Evolutionary conservation across 2,797 vertebrate genomes (phyloP), one percentile per base, ranked within the genome.

Genomic region (Chelidonichthys spinosus): DNA sequence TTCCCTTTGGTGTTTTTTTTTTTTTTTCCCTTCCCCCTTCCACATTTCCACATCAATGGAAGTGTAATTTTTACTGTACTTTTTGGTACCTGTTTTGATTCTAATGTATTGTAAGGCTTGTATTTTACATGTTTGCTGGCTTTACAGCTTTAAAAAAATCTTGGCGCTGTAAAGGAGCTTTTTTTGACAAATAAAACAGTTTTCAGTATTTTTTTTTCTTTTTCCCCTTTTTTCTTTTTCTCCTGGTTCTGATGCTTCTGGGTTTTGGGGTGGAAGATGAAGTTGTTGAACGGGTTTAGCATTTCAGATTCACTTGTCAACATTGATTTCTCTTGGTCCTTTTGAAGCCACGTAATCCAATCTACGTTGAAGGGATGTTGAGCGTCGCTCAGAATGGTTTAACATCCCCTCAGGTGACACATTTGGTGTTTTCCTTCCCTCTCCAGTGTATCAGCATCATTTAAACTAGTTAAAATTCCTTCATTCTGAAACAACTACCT

Each of bases 11-110:
- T 86, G 94, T 96, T 95, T 95, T 96, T 93, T 95, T 54, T 81
- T 43, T 94, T 92, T 95, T 95, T 81, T 74, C 74, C 78, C 94
- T 94, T 92, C 94, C 93, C 95, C 81, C 73, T 82, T 96, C 96
- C 96, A 97, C 98, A 99, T 99, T 99, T 99, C 98, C 98, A 25
- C 25, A 96, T 92, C 89, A 88, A 94, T 64, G 97, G 97, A 99
- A 98, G 97, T 99, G 97, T 98, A 96, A 98, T 98, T 99, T 99
- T 98, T 99, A 99, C 98, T 98, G 97, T 99, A 99, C 98, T 99
- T 99, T 99, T 99, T 99, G 97, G 98, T 99, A 99, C 97, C 98
- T 96, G 96, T 97, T 97, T 98, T 98, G 97, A 98, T 97, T 98
- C 97, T 99, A 99, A 97, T 99, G 97, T 99, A 98, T 98, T 98